Conservation (phyloP, 1,140 invertebrate species). For the Magallana gigas region DNA sequence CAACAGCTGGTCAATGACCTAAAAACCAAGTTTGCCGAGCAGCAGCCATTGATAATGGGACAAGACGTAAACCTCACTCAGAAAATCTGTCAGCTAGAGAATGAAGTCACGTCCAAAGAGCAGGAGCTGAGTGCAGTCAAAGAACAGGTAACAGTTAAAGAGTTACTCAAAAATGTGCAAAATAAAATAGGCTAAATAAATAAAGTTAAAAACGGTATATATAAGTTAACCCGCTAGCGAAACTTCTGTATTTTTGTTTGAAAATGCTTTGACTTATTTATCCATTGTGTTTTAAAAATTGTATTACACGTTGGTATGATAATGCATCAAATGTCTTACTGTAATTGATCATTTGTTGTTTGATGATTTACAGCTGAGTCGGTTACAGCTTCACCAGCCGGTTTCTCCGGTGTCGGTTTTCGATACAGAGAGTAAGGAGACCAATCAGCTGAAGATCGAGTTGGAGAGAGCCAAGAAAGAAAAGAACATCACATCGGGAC, state of each 20-base stretch:
- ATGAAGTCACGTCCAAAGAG: constrained; percentile 72
- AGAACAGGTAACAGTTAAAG: constrained; percentile 70
- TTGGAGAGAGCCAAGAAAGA: constrained; percentile 78
- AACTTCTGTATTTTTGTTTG: too few relatives aligned
- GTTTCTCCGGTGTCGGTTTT: not conserved
- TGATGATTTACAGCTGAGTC: not conserved
- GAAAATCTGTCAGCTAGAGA: constrained; percentile 72
- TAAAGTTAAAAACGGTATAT: too few relatives aligned
- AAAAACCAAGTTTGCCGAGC: constrained; percentile 57
- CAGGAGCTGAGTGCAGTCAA: constrained; percentile 69
- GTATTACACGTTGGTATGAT: too few relatives aligned
- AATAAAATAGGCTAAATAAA: too few relatives aligned
- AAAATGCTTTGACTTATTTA: too few relatives aligned
- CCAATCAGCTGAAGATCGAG: constrained; percentile 71
- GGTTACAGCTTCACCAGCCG: constrained; percentile 12
- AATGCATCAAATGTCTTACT: too few relatives aligned
- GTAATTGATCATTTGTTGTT: not conserved
- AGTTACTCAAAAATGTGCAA: too few relatives aligned
- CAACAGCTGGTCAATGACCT: constrained; percentile 69
- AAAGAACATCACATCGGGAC: constrained; percentile 78
- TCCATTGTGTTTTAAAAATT: too few relatives aligned
- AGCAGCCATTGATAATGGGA: constrained; percentile 64
- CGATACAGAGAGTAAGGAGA: constrained; percentile 65
- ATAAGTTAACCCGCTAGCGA: too few relatives aligned
- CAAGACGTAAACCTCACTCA: constrained; percentile 68